A percentile compares a stretch with the other conserved stretches of the same genome.
These are phyloP conservation scores for Tetramorium simillimum DNA, from an alignment of 1,140 invertebrate species.

Conservation along the genomic window DNA sequence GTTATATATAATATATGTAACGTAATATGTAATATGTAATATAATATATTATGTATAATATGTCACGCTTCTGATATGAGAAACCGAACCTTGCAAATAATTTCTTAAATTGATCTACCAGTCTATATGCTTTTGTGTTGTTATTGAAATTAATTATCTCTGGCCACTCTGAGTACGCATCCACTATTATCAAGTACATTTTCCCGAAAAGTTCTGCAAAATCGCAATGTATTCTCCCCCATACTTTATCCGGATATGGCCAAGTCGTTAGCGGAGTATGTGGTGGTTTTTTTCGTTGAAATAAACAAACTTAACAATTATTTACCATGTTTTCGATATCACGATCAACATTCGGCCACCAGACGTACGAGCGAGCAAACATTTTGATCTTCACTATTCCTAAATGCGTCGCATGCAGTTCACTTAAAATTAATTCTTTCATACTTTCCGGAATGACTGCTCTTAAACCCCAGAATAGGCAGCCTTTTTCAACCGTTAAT, in stretches of 20 bases:
- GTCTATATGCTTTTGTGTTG: neutral
- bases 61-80: too few relatives aligned
- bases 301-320: conserved; percentile 71
- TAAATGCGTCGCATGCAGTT: conserved; percentile 81
- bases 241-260: neutral
- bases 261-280: conserved; percentile 11
- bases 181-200: neutral
- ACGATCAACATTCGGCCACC: too few relatives aligned
- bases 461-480: conserved; percentile 71
- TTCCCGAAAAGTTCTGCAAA: conserved; percentile 16
- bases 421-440: conserved; percentile 67
- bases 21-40: too few relatives aligned
- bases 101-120: neutral
- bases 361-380: conserved; percentile 78
- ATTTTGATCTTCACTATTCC: conserved; percentile 83
- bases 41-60: too few relatives aligned
- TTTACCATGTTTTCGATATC: conserved; percentile 75
- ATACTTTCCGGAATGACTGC: conserved; percentile 75
- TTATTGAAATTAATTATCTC: neutral
- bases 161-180: neutral
- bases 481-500: conserved; percentile 44
- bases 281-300: conserved; percentile 21
- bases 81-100: neutral
- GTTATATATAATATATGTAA: too few relatives aligned
- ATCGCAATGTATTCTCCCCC: conserved; percentile 35